Evolutionary conservation across 2,888 invertebrate species (phyloP), one percentile per base, ranked within the genome.

Genomic region (Rhamphomyia laevipes): DNA sequence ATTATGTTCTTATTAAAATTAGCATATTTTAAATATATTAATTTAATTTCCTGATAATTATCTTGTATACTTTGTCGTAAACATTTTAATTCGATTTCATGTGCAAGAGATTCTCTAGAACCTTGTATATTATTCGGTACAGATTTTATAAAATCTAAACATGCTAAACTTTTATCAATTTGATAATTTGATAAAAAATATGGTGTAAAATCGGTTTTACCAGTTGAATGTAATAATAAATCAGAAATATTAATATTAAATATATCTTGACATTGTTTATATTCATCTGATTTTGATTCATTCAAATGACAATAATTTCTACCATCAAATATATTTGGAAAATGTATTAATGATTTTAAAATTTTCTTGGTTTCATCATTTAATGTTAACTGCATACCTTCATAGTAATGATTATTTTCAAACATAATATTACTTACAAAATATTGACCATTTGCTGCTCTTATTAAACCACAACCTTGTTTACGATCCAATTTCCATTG

Each of bases 391-490:
- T 37, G 33, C 16, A n/a, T 23, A 12, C 35, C 23, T 9, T 23
- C 15, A 12, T 18, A 15, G 4, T 23, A 49, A 5, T 46, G 33
- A 43, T 45, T 42, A 12, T 27, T 46, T 21, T n/a, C 3, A 30
- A 38, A 52, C 46, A 52, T 44, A 12, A 46, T 18, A 16, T 52
- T 46, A 13, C 41, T 43, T 3, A 46, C 37, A 42, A 44, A 52
- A 6, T 45, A 18, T 12, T 50, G 48, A 16, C 52, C 50, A 35
- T 50, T 52, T 4, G 50, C 50, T 6, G 52, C 52, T 27, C 50
- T 44, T 33, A 52, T 33, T 7, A 52, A 12, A 10, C 50, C 52
- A 15, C 46, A 35, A 10, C 50, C 52, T n/a, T 33, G 11, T 48
- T 50, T 46, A 13, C 2, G 11, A 12, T 44, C 46, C 11, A 43